Evolutionary conservation across 2,113 vertebrate species (phyloP).

Genomic region (Leucoraja erinaceus): DNA sequence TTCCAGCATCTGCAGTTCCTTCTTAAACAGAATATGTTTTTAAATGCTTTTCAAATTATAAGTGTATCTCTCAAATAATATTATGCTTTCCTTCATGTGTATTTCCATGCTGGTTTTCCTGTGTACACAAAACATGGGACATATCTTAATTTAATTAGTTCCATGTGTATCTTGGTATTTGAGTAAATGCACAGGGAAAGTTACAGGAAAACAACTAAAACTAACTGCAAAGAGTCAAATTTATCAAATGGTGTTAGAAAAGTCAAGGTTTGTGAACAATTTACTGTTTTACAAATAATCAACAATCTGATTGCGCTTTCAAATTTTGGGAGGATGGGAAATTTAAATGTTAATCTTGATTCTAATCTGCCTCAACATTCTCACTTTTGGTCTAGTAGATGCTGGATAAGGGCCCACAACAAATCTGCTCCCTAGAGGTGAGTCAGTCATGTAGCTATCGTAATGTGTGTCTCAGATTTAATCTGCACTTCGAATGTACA

Average conservation of each 20-base stretch:
- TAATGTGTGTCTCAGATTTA: not conserved
- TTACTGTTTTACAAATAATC: too few species aligned
- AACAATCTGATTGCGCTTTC: too few species aligned
- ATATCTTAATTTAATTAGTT: not conserved
- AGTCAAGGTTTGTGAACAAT: too few species aligned
- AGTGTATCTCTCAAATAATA: not conserved
- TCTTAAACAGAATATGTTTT: not conserved
- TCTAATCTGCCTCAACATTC: not conserved
- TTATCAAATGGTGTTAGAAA: too few species aligned
- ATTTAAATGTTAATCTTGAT: not conserved
- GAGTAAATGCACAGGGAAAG: not conserved
- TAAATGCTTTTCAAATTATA: conserved; percentile 11
- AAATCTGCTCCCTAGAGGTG: not conserved
- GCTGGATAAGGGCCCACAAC: not conserved
- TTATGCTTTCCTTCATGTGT: not conserved
- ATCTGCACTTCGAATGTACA: not conserved
- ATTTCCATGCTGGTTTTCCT: not conserved
- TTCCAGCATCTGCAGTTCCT: too few species aligned
- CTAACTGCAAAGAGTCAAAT: not conserved
- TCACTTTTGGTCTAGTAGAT: not conserved
- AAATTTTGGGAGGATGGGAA: not conserved
- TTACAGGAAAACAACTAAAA: not conserved
- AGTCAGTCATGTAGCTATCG: not conserved
- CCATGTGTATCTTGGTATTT: not conserved
- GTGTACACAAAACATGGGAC: not conserved